A percentile compares a stretch with the other conserved stretches of the same genome.
Evolutionary conservation across 1,140 invertebrate species (phyloP).

Genomic region (Drosophila nebulosa): DNA sequence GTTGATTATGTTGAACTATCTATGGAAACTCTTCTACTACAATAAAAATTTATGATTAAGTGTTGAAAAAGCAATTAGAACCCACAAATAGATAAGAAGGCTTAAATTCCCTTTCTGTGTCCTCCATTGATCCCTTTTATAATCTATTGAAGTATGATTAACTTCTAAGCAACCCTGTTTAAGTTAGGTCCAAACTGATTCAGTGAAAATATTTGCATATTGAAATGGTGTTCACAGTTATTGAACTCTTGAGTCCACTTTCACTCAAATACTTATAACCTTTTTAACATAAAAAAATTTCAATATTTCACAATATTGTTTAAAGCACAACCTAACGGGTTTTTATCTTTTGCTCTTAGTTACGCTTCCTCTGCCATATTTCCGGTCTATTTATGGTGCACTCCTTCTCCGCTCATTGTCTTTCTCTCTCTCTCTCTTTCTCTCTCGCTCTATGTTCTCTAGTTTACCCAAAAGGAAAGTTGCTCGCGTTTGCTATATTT

Average conservation of each 20-base stretch:
- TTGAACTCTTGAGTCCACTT: background rate
- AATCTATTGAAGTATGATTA: too few species aligned
- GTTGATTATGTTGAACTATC: too few species aligned
- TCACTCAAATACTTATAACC: background rate
- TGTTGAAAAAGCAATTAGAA: too few species aligned
- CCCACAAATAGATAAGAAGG: too few species aligned
- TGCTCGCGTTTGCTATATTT: slow-evolving; percentile 53
- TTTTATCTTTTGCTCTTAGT: slow-evolving; percentile 12
- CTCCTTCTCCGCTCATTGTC: background rate
- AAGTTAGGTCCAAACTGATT: background rate
- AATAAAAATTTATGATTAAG: too few species aligned
- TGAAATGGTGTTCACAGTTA: background rate
- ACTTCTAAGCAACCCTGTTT: too few species aligned
- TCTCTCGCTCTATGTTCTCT: background rate
- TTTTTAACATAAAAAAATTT: too few species aligned
- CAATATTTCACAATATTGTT: background rate
- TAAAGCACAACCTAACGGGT: background rate
- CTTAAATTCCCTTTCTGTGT: too few species aligned
- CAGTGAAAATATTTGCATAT: background rate
- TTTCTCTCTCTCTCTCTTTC: background rate
- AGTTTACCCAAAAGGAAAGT: slow-evolving; percentile 19
- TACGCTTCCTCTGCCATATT: slow-evolving; percentile 51
- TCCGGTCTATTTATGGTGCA: slow-evolving; percentile 51
- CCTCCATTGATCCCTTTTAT: too few species aligned
- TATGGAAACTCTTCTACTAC: too few species aligned